A percentile compares a stretch with the other conserved stretches of the same genome.
These are phyloP conservation scores for Campylorhamphus procurvoides DNA, from an alignment of 2,113 vertebrate genomes.

Conservation along the genomic window DNA sequence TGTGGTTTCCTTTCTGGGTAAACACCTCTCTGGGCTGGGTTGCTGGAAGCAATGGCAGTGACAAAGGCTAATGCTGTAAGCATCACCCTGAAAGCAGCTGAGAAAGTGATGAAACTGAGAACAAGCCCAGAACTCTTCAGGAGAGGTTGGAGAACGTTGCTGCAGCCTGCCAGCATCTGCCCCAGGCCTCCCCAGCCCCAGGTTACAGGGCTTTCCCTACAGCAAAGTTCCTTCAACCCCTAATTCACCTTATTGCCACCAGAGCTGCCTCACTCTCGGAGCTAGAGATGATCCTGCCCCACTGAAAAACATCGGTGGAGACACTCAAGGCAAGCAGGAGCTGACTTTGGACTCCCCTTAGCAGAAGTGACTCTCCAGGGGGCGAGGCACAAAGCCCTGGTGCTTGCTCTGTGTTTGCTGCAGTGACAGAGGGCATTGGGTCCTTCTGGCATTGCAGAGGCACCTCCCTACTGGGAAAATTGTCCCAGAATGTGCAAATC, in stretches of 20 bases:
- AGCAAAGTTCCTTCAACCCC: neutral
- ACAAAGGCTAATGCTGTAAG: neutral
- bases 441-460: neutral
- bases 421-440: neutral
- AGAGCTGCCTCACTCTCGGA: neutral
- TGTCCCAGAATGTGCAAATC: conserved; percentile 37
- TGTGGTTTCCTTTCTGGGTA: conserved; percentile 37
- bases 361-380: fast-evolving
- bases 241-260: neutral
- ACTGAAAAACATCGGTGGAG: neutral
- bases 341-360: neutral
- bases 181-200: neutral
- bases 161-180: neutral
- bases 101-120: neutral
- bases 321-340: neutral
- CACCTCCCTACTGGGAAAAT: neutral
- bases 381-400: neutral
- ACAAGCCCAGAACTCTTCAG: neutral
- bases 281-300: neutral
- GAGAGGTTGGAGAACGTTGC: neutral
- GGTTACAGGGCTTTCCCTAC: neutral
- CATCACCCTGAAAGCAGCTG: neutral
- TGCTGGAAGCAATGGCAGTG: neutral
- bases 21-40: neutral
- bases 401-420: neutral